These are phyloP conservation scores for Muraenolepis orangiensis DNA, from an alignment of 2,797 vertebrate species.

Conservation along the genomic window DNA sequence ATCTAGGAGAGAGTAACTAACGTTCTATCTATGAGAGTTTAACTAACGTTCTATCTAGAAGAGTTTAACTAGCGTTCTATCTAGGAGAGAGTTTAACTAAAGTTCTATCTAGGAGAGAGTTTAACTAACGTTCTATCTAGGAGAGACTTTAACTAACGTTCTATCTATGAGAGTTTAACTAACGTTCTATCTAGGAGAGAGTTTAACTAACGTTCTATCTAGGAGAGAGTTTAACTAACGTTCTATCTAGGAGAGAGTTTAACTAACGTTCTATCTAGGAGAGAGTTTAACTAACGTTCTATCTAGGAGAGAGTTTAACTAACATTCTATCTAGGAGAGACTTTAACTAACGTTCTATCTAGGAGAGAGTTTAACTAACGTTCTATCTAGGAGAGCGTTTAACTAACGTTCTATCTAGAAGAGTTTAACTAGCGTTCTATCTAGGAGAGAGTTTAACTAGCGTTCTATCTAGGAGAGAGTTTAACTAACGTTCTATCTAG, in stretches of 20 bases:
- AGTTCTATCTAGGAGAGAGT: slow-evolving; percentile 58
- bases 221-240: not conserved
- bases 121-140: too few species aligned
- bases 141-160: not conserved
- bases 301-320: too few species aligned
- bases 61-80: not conserved
- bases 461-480: not conserved
- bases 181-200: not conserved
- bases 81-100: not conserved
- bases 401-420: too few species aligned
- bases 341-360: not conserved
- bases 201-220: not conserved
- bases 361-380: not conserved
- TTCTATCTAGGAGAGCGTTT: slow-evolving; percentile 61
- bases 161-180: not conserved
- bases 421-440: not conserved
- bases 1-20: not conserved
- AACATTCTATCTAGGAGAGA: not conserved
- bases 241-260: slow-evolving; percentile 61
- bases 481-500: not conserved
- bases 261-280: too few species aligned
- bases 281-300: not conserved
- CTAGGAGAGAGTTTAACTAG: not conserved
- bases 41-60: not conserved
- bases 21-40: too few species aligned